Conservation (phyloP, 2,888 invertebrate genomes). For the Lottia scabra region DNA sequence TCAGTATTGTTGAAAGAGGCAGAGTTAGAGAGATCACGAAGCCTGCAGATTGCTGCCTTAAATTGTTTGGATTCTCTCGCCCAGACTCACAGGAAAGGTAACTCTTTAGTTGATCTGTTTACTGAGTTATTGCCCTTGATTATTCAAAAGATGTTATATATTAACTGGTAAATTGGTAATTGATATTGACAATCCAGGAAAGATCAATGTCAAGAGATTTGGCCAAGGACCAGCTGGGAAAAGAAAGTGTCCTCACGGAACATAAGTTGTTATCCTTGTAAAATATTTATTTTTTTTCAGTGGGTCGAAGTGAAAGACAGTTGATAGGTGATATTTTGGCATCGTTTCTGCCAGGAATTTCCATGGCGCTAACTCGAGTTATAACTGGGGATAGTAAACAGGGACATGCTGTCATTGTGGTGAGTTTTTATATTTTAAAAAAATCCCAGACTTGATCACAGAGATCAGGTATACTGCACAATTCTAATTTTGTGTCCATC, state of each 20-base stretch:
- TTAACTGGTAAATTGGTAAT: no score
- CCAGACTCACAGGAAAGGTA: conserved; percentile 53
- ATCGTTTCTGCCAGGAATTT: conserved; percentile 60
- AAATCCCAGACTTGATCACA: no score
- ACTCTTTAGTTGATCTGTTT: neutral
- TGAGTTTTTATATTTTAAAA: conserved; percentile 23
- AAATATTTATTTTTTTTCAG: conserved; percentile 10
- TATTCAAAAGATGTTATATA: no score
- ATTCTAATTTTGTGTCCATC: no score
- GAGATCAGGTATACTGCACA: no score
- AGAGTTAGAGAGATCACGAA: conserved; percentile 46
- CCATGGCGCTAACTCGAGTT: conserved; percentile 51
- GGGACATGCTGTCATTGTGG: conserved; percentile 52
- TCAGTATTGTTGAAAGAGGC: conserved; percentile 49
- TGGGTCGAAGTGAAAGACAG: conserved; percentile 14
- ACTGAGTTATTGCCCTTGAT: no score
- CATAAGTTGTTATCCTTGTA: no score
- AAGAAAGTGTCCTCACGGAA: no score
- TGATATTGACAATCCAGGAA: no score
- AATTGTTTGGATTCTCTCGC: conserved; percentile 48
- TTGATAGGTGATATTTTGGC: conserved; percentile 51
- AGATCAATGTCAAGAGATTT: no score
- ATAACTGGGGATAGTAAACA: conserved; percentile 58
- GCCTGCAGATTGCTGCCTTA: conserved; percentile 51
- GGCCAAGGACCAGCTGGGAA: no score